Percentiles rank a stretch among this genome's conserved stretches.
Evolutionary conservation across 2,797 vertebrate genomes (phyloP).

Genomic region (Trachurus trachurus): DNA sequence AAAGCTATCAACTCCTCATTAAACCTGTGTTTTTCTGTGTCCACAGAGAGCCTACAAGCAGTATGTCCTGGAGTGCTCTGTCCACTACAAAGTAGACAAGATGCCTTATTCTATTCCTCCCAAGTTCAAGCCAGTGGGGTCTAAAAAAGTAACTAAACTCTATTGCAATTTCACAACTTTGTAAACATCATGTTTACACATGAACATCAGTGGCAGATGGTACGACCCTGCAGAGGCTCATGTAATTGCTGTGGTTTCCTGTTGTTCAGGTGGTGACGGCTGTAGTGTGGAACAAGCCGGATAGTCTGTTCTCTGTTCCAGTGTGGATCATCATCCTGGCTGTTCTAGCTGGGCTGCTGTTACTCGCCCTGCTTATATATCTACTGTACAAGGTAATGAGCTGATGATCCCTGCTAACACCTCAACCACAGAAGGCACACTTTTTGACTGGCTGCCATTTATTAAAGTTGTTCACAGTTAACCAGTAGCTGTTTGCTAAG

Average conservation of each 20-base stretch:
- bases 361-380: constrained; percentile 93
- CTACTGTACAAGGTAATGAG: constrained; percentile 91
- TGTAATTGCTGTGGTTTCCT: constrained; percentile 8
- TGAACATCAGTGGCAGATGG: background rate
- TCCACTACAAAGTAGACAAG: constrained; percentile 86
- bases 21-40: background rate
- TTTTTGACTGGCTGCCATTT: background rate
- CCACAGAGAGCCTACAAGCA: constrained; percentile 85
- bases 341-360: constrained; percentile 89
- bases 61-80: constrained; percentile 88
- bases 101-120: constrained; percentile 92
- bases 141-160: constrained; percentile 82
- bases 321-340: constrained; percentile 95
- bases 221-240: background rate
- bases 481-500: background rate
- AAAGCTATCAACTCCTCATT: background rate
- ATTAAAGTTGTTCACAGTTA: background rate
- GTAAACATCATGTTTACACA: background rate
- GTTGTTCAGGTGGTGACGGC: constrained; percentile 84
- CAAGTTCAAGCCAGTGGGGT: constrained; percentile 80
- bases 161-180: background rate
- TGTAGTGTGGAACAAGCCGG: constrained; percentile 89
- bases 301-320: constrained; percentile 87
- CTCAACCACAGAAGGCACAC: background rate
- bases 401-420: background rate